A percentile compares a stretch with the other conserved stretches of the same genome.
These are phyloP conservation scores for Saguinus midas DNA, from an alignment of 2,113 vertebrate species.

Conservation along the genomic window DNA sequence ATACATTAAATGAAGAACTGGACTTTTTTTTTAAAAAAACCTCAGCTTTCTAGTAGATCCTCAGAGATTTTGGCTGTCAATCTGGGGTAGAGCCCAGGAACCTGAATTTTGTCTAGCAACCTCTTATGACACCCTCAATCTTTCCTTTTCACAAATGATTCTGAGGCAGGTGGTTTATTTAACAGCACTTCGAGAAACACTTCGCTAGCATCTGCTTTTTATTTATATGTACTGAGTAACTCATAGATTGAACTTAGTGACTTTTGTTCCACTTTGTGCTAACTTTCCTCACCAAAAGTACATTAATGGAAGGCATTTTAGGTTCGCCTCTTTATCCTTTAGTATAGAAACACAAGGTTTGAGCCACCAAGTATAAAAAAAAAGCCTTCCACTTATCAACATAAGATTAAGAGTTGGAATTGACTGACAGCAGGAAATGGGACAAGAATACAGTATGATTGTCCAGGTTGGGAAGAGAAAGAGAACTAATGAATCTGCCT, in stretches of 20 bases:
- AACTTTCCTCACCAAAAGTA: background rate
- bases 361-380: background rate
- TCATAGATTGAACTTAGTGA: background rate
- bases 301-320: background rate
- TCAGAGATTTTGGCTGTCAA: background rate
- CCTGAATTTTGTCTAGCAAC: background rate
- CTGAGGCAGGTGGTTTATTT: background rate
- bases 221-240: background rate
- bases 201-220: background rate
- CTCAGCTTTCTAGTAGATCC: background rate
- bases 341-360: background rate
- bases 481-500: background rate
- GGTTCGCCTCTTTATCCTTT: background rate
- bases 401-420: background rate
- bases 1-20: background rate
- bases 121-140: fast-evolving
- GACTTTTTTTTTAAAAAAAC: background rate
- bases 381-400: background rate
- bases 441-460: background rate
- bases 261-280: background rate
- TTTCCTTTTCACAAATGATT: background rate
- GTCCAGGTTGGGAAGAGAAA: background rate
- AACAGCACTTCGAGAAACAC: background rate
- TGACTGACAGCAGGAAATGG: slow-evolving; percentile 4
- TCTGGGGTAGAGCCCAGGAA: background rate